Evolutionary conservation across 2,113 vertebrate genomes (phyloP), one percentile per base, ranked within the genome.

Genomic region (Pelvicachromis taeniatus): DNA sequence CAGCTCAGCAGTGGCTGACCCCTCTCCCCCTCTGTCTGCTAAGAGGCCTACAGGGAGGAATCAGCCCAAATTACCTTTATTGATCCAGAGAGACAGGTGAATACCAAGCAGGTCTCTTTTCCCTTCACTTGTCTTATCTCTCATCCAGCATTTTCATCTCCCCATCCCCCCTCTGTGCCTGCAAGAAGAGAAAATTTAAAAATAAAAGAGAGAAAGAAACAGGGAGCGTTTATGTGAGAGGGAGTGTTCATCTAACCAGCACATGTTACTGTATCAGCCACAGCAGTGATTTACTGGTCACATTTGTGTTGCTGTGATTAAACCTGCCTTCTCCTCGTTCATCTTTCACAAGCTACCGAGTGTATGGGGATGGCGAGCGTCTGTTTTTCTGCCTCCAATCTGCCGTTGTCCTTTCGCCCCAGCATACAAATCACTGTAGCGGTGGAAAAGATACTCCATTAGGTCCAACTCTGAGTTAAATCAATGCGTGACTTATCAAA

Each of bases 81-180:
- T 96, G 95, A 97, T 96, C 94, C 96, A 91, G 94, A 93, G 92
- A 91, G 93, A 91, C 96, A 94, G 96, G 95, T 96, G 95, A 96
- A 96, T 96, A 95, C 80, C 91, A 95, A 95, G 83, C 93, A 95
- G 94, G 89, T 78, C 90, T 88, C 88, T 88, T 84, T 81, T 88
- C 83, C 82, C 87, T 83, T 87, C 89, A 79, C 81, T 91, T 88
- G 78, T 89, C 88, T 91, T 83, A 87, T 90, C 84, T 85, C 81
- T 87, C 84, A 77, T 78, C 65, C 73, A 56, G 26, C 63, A 21
- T 77, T 91, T 83, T 89, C 85, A 85, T 87, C 89, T 53, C 58
- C 84, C 89, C 85, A 73, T 16, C 81, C 75, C 75, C 83, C 83
- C 80, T 65, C 35, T 81, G 85, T 63, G 58, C 80, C 61, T 87